Evolutionary conservation across 2,888 invertebrate species (phyloP), one percentile per base, ranked within the genome.

Genomic region (Idaea aversata): DNA sequence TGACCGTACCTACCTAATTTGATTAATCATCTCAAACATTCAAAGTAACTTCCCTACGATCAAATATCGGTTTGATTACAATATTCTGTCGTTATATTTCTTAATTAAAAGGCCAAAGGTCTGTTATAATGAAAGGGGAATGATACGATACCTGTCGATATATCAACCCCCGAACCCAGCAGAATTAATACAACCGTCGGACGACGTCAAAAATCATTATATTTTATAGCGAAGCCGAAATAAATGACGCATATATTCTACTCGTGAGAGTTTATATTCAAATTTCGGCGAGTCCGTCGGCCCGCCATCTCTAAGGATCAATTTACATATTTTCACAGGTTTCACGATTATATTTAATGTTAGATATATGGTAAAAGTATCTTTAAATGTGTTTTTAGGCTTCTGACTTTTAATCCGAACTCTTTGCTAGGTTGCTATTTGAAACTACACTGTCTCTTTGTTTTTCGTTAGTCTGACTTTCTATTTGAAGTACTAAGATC

Each of bases 271-370:
- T 92, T 92, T 92, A 90, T 90, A 92, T 93, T 93, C 91, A 92
- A 92, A 93, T 92, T 90, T 88, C 82, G 85, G 83, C 84, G 86
- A 85, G 88, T 86, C 88, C 85, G 88, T 80, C 86, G 84, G 90
- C 88, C 91, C 90, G 87, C 82, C 89, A 90, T 91, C 92, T 93
- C 92, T 80, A 83, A 91, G 92, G 91, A 90, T 90, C 92, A 90
- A 93, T 93, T 92, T 93, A 89, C 92, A 93, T 93, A 92, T 91
- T 90, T 91, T 91, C 90, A 88, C 90, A 90, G 91, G 91, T 91
- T 90, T 88, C 83, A 79, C 86, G 85, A 85, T 88, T 86, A 87
- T 85, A 82, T 85, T 87, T 86, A 84, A 86, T 83, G 83, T 85
- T 83, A 79, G 78, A 84, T 84, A 76, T 79, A 79, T 82, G 80